These are phyloP conservation scores for Drosophila atripex DNA, from an alignment of 2,888 invertebrate genomes.

Conservation along the genomic window DNA sequence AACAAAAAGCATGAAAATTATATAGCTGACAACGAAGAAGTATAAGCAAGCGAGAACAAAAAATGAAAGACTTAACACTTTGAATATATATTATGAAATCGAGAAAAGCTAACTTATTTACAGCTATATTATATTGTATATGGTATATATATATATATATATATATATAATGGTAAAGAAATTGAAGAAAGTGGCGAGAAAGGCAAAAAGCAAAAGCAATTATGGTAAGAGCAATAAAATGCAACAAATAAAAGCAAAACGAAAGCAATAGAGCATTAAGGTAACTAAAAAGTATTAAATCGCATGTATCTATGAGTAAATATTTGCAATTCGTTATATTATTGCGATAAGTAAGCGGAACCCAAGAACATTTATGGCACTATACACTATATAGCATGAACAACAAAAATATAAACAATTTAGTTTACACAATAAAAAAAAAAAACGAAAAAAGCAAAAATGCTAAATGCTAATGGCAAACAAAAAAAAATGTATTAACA, in stretches of 20 bases:
- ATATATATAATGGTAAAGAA: slow-evolving; percentile 29
- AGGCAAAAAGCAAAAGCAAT: slow-evolving; percentile 29
- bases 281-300: slow-evolving; percentile 76
- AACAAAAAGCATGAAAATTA: slow-evolving; percentile 30
- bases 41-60: slow-evolving; percentile 63
- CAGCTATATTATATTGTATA: slow-evolving; percentile 61
- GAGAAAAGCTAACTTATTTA: slow-evolving; percentile 62
- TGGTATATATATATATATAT: slow-evolving; percentile 7
- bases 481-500: slow-evolving; percentile 27
- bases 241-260: slow-evolving; percentile 18
- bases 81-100: slow-evolving; percentile 60
- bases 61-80: slow-evolving; percentile 78
- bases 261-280: slow-evolving; percentile 68
- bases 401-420: slow-evolving; percentile 28
- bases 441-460: slow-evolving; percentile 26
- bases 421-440: slow-evolving; percentile 36
- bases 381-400: slow-evolving; percentile 56
- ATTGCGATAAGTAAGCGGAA: slow-evolving; percentile 71
- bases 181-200: neutral
- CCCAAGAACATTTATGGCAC: slow-evolving; percentile 68
- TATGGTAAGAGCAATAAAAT: slow-evolving; percentile 34
- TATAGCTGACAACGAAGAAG: slow-evolving; percentile 49
- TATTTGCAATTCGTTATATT: slow-evolving; percentile 77
- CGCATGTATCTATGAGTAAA: slow-evolving; percentile 66
- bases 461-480: slow-evolving; percentile 15